Conservation (phyloP, 1,140 invertebrate genomes). For the Drosophila bocki region DNA sequence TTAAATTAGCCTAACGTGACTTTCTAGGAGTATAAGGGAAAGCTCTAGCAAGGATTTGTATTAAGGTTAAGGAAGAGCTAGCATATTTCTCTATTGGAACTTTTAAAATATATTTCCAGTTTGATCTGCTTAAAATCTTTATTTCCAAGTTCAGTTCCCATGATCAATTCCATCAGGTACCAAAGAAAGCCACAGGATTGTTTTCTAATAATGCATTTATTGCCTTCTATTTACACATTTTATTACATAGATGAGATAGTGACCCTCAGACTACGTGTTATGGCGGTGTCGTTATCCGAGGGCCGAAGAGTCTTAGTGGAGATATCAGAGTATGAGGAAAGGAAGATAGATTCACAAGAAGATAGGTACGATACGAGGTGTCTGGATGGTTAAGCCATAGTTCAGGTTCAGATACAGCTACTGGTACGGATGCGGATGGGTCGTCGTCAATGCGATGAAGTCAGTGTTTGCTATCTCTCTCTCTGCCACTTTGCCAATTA, state of each 20-base stretch:
- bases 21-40: not conserved
- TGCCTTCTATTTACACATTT: slow-evolving; percentile 71
- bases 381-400: slow-evolving; percentile 21
- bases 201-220: slow-evolving; percentile 78
- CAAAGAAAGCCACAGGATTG: not conserved
- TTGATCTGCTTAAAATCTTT: not conserved
- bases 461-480: slow-evolving; percentile 73
- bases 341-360: slow-evolving; percentile 20
- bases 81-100: not conserved
- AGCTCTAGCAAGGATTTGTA: not conserved
- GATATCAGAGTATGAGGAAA: slow-evolving; percentile 34
- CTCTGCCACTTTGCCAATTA: slow-evolving; percentile 19
- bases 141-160: not conserved
- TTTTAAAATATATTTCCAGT: not conserved
- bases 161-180: not conserved
- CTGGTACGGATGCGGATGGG: slow-evolving; percentile 55
- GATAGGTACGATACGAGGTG: slow-evolving; percentile 34
- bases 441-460: slow-evolving; percentile 72
- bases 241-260: slow-evolving; percentile 62
- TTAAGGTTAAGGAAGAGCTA: no score
- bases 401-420: slow-evolving; percentile 44
- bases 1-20: not conserved
- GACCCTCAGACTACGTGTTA: slow-evolving; percentile 15
- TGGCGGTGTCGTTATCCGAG: slow-evolving; percentile 25
- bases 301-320: slow-evolving; percentile 45